Evolutionary conservation across 2,888 invertebrate species (phyloP).

Genomic region (Apodemia zela): DNA sequence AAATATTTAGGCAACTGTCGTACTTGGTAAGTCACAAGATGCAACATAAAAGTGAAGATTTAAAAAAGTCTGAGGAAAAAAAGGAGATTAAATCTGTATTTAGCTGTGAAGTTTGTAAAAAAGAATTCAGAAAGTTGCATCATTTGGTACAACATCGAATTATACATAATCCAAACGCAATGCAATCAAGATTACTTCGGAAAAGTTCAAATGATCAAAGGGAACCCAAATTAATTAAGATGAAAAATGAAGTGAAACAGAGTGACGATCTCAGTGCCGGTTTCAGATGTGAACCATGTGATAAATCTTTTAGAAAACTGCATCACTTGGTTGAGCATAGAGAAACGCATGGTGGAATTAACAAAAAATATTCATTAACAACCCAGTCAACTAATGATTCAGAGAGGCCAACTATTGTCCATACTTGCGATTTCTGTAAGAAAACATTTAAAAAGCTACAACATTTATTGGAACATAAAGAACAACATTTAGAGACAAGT

Average conservation of each 20-base stretch:
- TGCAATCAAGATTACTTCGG: constrained; percentile 43
- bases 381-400: constrained; percentile 36
- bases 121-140: constrained; percentile 70
- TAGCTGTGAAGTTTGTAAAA: constrained; percentile 70
- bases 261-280: constrained; percentile 62
- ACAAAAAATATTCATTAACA: constrained; percentile 50
- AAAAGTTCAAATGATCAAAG: constrained; percentile 60
- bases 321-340: constrained; percentile 75
- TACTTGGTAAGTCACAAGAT: constrained; percentile 67
- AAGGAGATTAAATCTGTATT: constrained; percentile 47
- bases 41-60: constrained; percentile 56
- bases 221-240: constrained; percentile 48
- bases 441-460: constrained; percentile 70
- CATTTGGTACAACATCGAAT: constrained; percentile 72
- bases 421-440: constrained; percentile 66
- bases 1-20: constrained; percentile 69
- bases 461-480: constrained; percentile 70
- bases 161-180: constrained; percentile 53
- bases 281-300: constrained; percentile 73
- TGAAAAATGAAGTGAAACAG: constrained; percentile 40
- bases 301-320: constrained; percentile 73
- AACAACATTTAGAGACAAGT: constrained; percentile 63
- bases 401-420: constrained; percentile 39
- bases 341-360: constrained; percentile 70
- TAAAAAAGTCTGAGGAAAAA: constrained; percentile 43